These are phyloP conservation scores for Phalloptychus januarius DNA, from an alignment of 2,797 vertebrate genomes.

Conservation along the genomic window DNA sequence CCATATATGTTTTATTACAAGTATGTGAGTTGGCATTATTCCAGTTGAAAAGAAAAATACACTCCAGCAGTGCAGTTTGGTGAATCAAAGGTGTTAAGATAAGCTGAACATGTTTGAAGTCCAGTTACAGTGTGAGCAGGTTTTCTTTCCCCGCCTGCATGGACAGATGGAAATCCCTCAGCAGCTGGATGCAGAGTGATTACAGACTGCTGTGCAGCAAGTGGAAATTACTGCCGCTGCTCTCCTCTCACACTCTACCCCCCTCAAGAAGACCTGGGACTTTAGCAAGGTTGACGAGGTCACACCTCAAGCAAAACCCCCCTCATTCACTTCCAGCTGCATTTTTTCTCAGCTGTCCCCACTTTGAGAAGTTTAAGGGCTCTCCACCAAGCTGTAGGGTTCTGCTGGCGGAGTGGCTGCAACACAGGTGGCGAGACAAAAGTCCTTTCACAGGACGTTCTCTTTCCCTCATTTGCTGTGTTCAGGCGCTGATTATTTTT, in stretches of 20 bases:
- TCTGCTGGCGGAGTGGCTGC: slow-evolving; percentile 36
- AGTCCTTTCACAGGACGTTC: slow-evolving; percentile 22
- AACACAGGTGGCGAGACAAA: slow-evolving; percentile 8
- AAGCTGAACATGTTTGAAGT: slow-evolving; percentile 35
- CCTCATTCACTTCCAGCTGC: slow-evolving; percentile 34
- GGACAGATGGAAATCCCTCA: slow-evolving; percentile 48
- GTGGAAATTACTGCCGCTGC: slow-evolving; percentile 46
- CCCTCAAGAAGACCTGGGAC: slow-evolving; percentile 37
- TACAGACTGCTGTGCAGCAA: slow-evolving; percentile 53
- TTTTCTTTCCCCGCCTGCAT: slow-evolving; percentile 24
- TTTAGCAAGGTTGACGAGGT: slow-evolving; percentile 51
- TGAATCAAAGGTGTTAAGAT: slow-evolving; percentile 27
- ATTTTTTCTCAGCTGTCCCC: slow-evolving; percentile 16
- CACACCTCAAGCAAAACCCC: slow-evolving; percentile 34
- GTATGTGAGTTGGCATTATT: not conserved
- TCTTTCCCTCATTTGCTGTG: not conserved
- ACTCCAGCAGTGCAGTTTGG: slow-evolving; percentile 18
- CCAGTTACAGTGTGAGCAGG: slow-evolving; percentile 22
- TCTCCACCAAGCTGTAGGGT: slow-evolving; percentile 33
- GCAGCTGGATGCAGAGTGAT: slow-evolving; percentile 59
- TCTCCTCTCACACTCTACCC: slow-evolving; percentile 27
- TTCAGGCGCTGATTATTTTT: slow-evolving; percentile 2
- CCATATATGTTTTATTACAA: not conserved
- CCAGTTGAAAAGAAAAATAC: slow-evolving; percentile 16
- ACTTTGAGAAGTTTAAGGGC: slow-evolving; percentile 25